phyloP scores from a whole-genome alignment of 2,888 invertebrate species.

The Leptopterna dolabrata region DNA sequence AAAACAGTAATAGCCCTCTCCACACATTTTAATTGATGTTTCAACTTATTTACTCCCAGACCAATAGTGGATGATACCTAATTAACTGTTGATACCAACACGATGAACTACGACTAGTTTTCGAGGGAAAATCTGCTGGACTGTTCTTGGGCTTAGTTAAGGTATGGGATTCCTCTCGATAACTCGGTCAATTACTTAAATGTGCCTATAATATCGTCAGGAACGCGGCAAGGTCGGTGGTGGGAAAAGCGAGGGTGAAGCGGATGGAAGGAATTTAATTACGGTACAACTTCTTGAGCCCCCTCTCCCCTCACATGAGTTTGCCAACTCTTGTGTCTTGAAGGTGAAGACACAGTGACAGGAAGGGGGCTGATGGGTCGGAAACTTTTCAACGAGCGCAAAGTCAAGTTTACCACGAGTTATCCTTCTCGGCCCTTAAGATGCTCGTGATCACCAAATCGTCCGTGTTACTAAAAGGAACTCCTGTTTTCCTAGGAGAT shows the following conservation, averaged over 20 bases:
- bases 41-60: too few species aligned
- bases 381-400: constrained; percentile 18
- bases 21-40: too few species aligned
- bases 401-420: constrained; percentile 6
- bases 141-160: too few species aligned
- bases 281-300: not conserved
- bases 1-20: too few species aligned
- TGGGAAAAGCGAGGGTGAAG: not conserved
- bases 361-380: not conserved
- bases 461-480: not conserved
- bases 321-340: not conserved
- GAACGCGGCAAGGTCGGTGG: not conserved
- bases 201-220: not conserved
- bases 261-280: not conserved
- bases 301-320: not conserved
- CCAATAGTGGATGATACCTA: too few species aligned
- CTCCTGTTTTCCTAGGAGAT: too few species aligned
- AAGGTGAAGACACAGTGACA: not conserved
- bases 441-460: not conserved
- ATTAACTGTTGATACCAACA: too few species aligned
- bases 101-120: too few species aligned
- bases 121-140: too few species aligned
- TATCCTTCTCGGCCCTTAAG: not conserved
- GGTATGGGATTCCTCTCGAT: not conserved
- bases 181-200: constrained; percentile 2